A percentile compares a stretch with the other conserved stretches of the same genome.
These are phyloP conservation scores for Scaeva pyrastri DNA, from an alignment of 2,888 invertebrate species.

Conservation along the genomic window DNA sequence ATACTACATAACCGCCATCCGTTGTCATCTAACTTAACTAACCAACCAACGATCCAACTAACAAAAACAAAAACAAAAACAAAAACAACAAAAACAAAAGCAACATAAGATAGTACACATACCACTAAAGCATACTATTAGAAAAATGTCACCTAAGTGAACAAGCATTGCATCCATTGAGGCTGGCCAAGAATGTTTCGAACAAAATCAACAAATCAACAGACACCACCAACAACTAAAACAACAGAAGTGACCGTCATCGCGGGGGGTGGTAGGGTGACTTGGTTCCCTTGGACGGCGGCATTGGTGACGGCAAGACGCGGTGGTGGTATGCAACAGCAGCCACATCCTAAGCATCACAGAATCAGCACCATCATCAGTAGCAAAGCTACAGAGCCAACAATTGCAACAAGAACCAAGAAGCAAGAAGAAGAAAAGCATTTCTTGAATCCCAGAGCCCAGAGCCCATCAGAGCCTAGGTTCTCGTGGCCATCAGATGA, in stretches of 20 bases:
- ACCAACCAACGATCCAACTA: conserved; percentile 6
- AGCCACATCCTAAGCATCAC: conserved; percentile 32
- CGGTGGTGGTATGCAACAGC: conserved; percentile 24
- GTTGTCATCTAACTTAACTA: conserved; percentile 29
- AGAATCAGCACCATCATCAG: conserved; percentile 28
- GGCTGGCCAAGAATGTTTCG: conserved; percentile 46
- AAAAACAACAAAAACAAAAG: neutral
- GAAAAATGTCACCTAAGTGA: conserved; percentile 72
- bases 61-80: neutral
- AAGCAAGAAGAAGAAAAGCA: conserved; percentile 18
- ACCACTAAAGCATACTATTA: conserved; percentile 65
- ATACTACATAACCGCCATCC: neutral
- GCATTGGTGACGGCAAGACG: neutral
- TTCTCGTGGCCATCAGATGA: conserved; percentile 63
- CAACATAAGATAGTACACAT: conserved; percentile 31
- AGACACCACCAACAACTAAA: conserved; percentile 53
- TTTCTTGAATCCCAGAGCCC: conserved; percentile 44
- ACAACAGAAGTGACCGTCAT: conserved; percentile 10
- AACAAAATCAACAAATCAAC: conserved; percentile 58
- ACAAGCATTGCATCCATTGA: conserved; percentile 61
- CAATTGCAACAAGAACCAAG: neutral
- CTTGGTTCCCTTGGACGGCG: conserved; percentile 15
- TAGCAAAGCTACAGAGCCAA: neutral
- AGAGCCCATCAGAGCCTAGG: conserved; percentile 14
- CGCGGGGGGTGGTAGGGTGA: neutral